Conservation (phyloP, 2,888 invertebrate genomes). For the Harpagoxenus sublaevis region DNA sequence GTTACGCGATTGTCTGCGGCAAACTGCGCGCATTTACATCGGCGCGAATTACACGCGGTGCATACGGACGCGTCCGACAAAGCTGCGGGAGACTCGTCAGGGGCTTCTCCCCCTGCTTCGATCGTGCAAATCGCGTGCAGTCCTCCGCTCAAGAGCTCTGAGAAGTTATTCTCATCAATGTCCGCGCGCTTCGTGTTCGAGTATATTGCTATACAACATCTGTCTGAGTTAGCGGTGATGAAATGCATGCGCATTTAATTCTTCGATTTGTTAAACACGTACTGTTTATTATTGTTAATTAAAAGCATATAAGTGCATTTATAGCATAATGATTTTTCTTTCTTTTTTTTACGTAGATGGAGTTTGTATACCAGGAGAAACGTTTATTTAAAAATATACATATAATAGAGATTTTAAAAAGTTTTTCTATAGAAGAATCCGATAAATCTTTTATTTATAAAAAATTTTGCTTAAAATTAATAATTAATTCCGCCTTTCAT, state of each 20-base stretch:
- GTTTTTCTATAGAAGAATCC: not conserved
- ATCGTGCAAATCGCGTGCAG: constrained; percentile 1
- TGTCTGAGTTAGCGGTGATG: not conserved
- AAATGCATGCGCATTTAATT: constrained; percentile 14
- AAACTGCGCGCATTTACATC: constrained; percentile 60
- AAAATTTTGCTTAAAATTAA: not conserved
- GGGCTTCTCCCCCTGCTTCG: not conserved
- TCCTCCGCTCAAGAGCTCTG: not conserved
- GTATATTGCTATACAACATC: not conserved
- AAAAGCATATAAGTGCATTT: not conserved
- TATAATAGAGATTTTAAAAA: not conserved
- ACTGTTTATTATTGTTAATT: not conserved
- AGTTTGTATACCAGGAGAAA: not conserved
- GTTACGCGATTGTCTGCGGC: constrained; percentile 63
- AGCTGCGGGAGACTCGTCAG: constrained; percentile 51
- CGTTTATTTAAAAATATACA: not conserved
- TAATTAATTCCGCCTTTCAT: not conserved
- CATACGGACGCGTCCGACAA: constrained; percentile 33
- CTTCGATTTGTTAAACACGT: not conserved
- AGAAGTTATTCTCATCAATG: constrained; percentile 23
- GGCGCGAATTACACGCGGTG: constrained; percentile 46
- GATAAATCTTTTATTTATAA: not conserved
- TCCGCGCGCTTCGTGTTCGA: not conserved
- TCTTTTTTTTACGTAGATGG: not conserved
- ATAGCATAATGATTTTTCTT: not conserved